phyloP scores from a whole-genome alignment of 1,140 invertebrate genomes.

The Euglossa dilemma region DNA sequence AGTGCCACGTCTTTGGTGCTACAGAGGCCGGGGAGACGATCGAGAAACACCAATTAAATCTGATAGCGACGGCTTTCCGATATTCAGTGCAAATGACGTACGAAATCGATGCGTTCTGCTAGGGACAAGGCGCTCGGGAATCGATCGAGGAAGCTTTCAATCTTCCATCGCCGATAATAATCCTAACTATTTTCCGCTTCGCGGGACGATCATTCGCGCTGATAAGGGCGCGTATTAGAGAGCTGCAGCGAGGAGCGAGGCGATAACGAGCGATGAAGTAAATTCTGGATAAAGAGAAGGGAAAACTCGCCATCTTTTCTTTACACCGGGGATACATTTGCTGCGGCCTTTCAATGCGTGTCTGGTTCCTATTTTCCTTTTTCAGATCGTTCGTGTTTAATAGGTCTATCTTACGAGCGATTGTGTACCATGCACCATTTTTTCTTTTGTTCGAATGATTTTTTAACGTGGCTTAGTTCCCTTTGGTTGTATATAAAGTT shows the following conservation, averaged over 20 bases:
- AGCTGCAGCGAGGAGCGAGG: not conserved
- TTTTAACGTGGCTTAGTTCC: too few relatives aligned
- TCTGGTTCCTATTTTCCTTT: too few relatives aligned
- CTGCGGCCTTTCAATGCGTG: too few relatives aligned
- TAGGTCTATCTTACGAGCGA: too few relatives aligned
- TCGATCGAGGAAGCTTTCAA: slow-evolving; percentile 48
- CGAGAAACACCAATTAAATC: slow-evolving; percentile 63
- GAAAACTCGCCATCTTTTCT: not conserved
- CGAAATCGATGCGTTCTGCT: slow-evolving; percentile 35
- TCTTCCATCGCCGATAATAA: slow-evolving; percentile 42
- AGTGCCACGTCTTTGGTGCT: slow-evolving; percentile 11
- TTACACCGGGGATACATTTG: too few relatives aligned
- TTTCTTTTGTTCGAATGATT: too few relatives aligned
- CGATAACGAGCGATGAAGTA: not conserved
- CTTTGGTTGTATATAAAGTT: too few relatives aligned
- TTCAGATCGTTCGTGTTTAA: too few relatives aligned
- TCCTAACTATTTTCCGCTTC: slow-evolving; percentile 38
- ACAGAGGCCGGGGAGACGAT: slow-evolving; percentile 25
- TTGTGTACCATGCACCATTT: too few relatives aligned
- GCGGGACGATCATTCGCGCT: slow-evolving; percentile 18
- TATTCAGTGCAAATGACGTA: slow-evolving; percentile 50
- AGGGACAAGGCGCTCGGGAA: slow-evolving; percentile 22
- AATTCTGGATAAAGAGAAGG: not conserved
- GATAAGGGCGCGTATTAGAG: slow-evolving; percentile 35
- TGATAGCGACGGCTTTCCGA: slow-evolving; percentile 58